Evolutionary conservation across 2,113 vertebrate species (phyloP).

Genomic region (Bucco capensis): DNA sequence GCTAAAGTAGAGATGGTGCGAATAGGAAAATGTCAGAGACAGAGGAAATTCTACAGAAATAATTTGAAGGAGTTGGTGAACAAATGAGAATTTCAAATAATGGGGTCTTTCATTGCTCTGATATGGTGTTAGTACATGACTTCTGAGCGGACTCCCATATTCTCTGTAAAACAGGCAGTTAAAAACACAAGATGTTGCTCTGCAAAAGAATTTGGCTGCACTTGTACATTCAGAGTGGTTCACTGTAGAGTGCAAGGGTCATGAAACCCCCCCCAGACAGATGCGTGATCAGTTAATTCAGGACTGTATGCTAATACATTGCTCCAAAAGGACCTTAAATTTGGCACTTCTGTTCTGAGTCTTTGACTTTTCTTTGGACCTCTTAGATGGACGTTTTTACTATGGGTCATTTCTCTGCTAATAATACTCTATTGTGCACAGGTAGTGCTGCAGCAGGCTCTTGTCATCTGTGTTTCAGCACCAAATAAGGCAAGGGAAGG

Average conservation of each 20-base stretch:
- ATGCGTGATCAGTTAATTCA: background rate
- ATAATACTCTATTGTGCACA: background rate
- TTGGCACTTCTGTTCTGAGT: background rate
- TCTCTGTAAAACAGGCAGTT: background rate
- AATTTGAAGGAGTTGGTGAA: background rate
- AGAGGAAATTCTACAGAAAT: background rate
- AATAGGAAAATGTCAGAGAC: background rate
- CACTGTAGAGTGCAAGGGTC: background rate
- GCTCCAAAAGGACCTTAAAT: background rate
- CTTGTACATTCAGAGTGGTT: background rate
- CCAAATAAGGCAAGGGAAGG: rapidly evolving
- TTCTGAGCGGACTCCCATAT: background rate
- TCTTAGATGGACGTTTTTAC: background rate
- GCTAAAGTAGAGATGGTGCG: background rate
- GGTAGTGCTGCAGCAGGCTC: background rate
- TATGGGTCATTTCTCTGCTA: background rate
- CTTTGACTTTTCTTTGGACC: background rate
- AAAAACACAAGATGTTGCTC: background rate
- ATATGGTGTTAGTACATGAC: background rate
- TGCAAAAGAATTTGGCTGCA: background rate
- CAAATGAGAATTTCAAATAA: background rate
- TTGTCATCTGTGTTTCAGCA: background rate
- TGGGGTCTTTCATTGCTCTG: background rate
- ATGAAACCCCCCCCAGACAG: background rate
- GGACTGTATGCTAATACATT: background rate